Evolutionary conservation across 2,113 vertebrate species (phyloP).

Genomic region (Cervus canadensis): DNA sequence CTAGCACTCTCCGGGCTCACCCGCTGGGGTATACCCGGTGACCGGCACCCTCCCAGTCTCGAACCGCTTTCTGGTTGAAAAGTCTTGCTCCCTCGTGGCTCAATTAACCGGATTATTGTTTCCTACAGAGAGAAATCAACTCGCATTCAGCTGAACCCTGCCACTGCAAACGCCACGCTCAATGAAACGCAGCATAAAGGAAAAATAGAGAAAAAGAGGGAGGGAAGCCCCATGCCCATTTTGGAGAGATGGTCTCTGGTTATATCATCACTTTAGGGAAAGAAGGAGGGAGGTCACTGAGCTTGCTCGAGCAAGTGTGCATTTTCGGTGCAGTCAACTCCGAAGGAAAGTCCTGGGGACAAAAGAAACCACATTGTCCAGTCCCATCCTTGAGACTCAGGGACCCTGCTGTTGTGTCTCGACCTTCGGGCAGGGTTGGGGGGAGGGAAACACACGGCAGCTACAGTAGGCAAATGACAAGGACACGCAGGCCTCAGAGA

Average conservation of each 20-base stretch:
- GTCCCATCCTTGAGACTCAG: neutral
- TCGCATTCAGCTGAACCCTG: slow-evolving; percentile 78
- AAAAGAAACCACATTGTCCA: neutral
- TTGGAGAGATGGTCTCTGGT: neutral
- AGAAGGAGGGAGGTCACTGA: neutral
- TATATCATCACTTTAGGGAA: neutral
- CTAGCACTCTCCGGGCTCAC: neutral
- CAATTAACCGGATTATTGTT: slow-evolving; percentile 99
- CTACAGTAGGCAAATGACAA: fast-evolving
- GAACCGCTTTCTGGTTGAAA: slow-evolving; percentile 84
- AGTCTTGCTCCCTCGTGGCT: slow-evolving; percentile 90
- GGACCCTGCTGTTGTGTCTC: too few relatives aligned
- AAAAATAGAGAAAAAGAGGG: neutral
- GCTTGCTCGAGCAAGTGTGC: neutral
- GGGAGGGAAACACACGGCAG: neutral
- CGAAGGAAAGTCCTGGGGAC: neutral
- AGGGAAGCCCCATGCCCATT: neutral
- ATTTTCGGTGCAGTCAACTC: neutral
- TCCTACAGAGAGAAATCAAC: slow-evolving; percentile 88
- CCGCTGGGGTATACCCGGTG: neutral
- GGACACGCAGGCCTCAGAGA: neutral
- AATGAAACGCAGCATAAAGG: slow-evolving; percentile 70
- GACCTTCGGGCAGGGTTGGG: too few relatives aligned
- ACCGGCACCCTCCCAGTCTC: slow-evolving; percentile 66
- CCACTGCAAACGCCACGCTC: slow-evolving; percentile 55